phyloP scores from a whole-genome alignment of 1,140 invertebrate species.

The Plutomurus gul region DNA sequence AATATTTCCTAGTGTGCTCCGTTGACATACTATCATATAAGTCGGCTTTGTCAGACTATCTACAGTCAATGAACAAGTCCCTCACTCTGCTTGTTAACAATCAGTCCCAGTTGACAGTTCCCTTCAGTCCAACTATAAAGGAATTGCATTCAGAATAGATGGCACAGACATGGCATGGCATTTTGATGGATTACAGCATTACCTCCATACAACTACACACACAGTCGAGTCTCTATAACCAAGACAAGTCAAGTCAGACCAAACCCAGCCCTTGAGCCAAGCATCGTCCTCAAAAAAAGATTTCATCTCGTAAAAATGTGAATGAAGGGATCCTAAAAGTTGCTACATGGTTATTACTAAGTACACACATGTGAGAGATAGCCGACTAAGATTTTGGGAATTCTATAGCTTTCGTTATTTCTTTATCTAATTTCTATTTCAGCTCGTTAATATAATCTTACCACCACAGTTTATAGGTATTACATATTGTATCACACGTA shows the following conservation, averaged over 20 bases:
- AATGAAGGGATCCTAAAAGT: too few species aligned
- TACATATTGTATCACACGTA: too few species aligned
- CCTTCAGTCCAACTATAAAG: not conserved
- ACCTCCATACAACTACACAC: not conserved
- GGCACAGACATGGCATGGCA: not conserved
- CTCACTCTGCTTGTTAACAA: not conserved
- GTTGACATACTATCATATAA: not conserved
- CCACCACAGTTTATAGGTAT: too few species aligned
- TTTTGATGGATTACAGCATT: constrained; percentile 26
- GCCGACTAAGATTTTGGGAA: too few species aligned
- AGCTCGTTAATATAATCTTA: too few species aligned
- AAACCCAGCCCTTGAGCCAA: not conserved
- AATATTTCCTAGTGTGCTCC: not conserved
- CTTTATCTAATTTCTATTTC: too few species aligned
- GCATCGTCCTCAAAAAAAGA: not conserved
- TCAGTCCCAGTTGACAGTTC: constrained; percentile 17
- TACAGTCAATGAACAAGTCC: not conserved
- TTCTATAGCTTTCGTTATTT: too few species aligned
- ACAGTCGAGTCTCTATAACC: not conserved
- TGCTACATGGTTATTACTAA: too few species aligned
- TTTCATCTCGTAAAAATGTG: too few species aligned
- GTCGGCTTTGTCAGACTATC: not conserved
- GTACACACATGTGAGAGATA: too few species aligned
- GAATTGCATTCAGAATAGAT: not conserved
- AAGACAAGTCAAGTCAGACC: not conserved